A percentile compares a stretch with the other conserved stretches of the same genome.
phyloP scores from a whole-genome alignment of 2,113 vertebrate genomes.

The Crotalus horridus region DNA sequence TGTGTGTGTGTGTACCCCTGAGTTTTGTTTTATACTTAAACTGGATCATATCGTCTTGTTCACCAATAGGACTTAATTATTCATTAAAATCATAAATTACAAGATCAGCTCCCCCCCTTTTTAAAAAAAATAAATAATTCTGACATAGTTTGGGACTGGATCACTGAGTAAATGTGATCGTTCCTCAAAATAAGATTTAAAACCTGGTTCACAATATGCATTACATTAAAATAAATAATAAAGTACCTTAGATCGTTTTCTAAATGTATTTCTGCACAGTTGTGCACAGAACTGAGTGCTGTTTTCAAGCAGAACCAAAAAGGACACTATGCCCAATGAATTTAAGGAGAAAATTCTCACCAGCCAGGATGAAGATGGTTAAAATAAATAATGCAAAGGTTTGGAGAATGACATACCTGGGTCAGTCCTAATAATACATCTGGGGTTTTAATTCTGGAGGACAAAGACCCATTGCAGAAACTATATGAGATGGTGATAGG shows the following conservation, averaged over 20 bases:
- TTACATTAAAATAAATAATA: not conserved
- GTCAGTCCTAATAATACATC: not conserved
- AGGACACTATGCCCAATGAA: not conserved
- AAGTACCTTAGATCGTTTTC: rapidly evolving
- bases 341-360: not conserved
- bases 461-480: not conserved
- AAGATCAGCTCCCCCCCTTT: not conserved
- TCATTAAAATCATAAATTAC: constrained; percentile 34
- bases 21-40: constrained; percentile 31
- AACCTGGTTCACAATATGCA: not conserved
- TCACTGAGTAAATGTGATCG: not conserved
- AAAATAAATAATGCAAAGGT: not conserved
- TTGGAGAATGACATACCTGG: not conserved
- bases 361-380: not conserved
- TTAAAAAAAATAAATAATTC: constrained; percentile 20
- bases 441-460: not conserved
- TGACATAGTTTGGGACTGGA: not conserved
- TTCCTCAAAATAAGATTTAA: not conserved
- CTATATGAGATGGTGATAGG: not conserved
- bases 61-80: constrained; percentile 63
- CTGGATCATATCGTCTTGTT: constrained; percentile 57
- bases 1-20: not conserved
- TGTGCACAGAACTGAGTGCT: rapidly evolving
- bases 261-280: not conserved
- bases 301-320: not conserved